These are phyloP conservation scores for Drosophila acutilabella DNA, from an alignment of 2,888 invertebrate genomes.

Conservation along the genomic window DNA sequence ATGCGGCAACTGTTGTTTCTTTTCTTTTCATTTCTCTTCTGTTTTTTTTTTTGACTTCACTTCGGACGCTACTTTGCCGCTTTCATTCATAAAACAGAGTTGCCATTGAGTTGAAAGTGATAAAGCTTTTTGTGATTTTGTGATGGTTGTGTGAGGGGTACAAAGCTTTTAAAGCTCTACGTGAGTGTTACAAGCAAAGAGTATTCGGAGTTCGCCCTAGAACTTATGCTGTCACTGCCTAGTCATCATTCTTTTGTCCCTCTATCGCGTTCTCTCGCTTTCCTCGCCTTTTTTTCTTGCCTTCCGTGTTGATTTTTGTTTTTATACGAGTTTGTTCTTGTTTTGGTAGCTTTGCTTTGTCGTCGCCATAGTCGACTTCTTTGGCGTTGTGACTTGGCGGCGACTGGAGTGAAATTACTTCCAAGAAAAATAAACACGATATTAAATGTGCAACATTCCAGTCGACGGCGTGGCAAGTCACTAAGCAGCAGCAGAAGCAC, in stretches of 20 bases:
- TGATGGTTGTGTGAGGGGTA: too few species aligned
- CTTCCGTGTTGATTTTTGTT: constrained; percentile 1
- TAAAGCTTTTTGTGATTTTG: not conserved
- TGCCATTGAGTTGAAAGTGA: not conserved
- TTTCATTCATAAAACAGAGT: constrained; percentile 26
- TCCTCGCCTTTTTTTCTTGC: not conserved
- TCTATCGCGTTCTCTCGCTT: not conserved
- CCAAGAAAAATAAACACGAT: constrained; percentile 79
- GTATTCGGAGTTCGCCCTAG: constrained; percentile 22
- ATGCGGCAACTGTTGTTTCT: constrained; percentile 30
- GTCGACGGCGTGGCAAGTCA: constrained; percentile 36
- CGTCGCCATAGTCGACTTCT: constrained; percentile 10
- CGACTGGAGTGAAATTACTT: constrained; percentile 75
- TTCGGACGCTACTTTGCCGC: not conserved
- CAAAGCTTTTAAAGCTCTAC: not conserved
- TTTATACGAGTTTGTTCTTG: constrained; percentile 23
- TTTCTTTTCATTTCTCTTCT: not conserved
- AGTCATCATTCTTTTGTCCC: not conserved
- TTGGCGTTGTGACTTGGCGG: constrained; percentile 28
- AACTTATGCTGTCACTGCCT: not conserved
- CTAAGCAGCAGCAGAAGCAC: constrained; percentile 7
- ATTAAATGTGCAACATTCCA: constrained; percentile 79
- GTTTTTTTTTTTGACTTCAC: not conserved
- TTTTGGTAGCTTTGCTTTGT: constrained; percentile 22
- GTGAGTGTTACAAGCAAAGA: constrained; percentile 12